Percentiles rank a stretch among this genome's conserved stretches.
phyloP scores from a whole-genome alignment of 1,140 invertebrate genomes.

The Ganaspis sp. region DNA sequence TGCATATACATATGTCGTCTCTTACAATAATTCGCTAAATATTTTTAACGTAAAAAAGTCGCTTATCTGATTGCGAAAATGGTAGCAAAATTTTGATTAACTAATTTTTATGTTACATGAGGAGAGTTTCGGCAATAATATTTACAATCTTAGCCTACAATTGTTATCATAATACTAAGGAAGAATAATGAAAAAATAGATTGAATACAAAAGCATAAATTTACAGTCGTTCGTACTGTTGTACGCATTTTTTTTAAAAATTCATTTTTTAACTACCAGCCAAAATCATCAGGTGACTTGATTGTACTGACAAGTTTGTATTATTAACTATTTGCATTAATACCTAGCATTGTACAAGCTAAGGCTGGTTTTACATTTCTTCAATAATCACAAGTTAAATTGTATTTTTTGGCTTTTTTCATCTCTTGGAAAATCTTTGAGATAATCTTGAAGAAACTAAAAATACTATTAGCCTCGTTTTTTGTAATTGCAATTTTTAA shows the following conservation, averaged over 20 bases:
- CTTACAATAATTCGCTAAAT: neutral
- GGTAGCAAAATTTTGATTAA: neutral
- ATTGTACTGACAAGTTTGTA: no score
- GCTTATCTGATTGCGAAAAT: neutral
- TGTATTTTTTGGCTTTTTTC: no score
- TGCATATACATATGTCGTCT: neutral
- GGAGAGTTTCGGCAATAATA: neutral
- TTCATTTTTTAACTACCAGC: neutral
- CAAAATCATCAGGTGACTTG: neutral
- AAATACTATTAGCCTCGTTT: no score
- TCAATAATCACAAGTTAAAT: no score
- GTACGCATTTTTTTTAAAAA: neutral
- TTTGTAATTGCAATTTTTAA: no score
- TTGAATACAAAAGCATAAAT: conserved; percentile 1
- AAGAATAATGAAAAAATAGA: conserved; percentile 23
- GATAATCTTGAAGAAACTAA: no score
- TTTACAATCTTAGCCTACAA: conserved; percentile 4
- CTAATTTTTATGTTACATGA: conserved; percentile 14
- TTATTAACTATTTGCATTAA: no score
- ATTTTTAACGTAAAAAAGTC: conserved; percentile 6
- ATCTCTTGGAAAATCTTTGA: no score
- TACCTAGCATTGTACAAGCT: no score
- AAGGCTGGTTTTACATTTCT: no score
- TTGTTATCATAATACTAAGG: neutral
- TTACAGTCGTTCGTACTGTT: conserved; percentile 5